Percentiles rank a stretch among this genome's conserved stretches.
Conservation (phyloP, 2,113 vertebrate species). For the Gambusia affinis region DNA sequence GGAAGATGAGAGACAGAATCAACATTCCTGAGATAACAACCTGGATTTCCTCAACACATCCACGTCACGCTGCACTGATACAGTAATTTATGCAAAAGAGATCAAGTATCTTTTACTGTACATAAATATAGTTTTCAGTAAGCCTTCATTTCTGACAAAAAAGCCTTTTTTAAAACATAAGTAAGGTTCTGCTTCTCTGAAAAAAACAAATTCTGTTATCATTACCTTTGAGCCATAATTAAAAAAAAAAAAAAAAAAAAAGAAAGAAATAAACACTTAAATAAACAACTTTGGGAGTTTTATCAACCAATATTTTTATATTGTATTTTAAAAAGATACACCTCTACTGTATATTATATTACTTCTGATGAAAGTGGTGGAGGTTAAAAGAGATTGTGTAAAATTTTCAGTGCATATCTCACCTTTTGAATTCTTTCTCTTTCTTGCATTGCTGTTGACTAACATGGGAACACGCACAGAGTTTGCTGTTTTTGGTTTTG, state of each 20-base stretch:
- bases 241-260: too few relatives aligned
- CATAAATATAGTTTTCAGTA: neutral
- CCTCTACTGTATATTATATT: neutral
- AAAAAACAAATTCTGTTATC: neutral
- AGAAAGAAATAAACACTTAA: too few relatives aligned
- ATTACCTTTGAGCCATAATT: neutral
- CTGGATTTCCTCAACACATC: neutral
- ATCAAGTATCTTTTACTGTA: neutral
- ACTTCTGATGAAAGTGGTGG: neutral
- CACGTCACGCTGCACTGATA: neutral
- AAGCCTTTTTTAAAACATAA: neutral
- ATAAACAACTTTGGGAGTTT: too few relatives aligned
- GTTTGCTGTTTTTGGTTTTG: constrained; percentile 11
- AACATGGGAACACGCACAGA: constrained; percentile 45
- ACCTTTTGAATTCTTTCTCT: constrained; percentile 27
- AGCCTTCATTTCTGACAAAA: neutral
- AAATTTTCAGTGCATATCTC: constrained; percentile 23
- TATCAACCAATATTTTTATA: too few relatives aligned
- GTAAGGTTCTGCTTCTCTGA: neutral
- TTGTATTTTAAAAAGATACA: too few relatives aligned
- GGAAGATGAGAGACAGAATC: neutral
- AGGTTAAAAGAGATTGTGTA: constrained; percentile 43
- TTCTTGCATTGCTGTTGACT: constrained; percentile 7
- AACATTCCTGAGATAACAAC: neutral
- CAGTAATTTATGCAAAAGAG: neutral